A percentile compares a stretch with the other conserved stretches of the same genome.
Evolutionary conservation across 2,113 vertebrate genomes (phyloP).

Genomic region (Neotragus moschatus): DNA sequence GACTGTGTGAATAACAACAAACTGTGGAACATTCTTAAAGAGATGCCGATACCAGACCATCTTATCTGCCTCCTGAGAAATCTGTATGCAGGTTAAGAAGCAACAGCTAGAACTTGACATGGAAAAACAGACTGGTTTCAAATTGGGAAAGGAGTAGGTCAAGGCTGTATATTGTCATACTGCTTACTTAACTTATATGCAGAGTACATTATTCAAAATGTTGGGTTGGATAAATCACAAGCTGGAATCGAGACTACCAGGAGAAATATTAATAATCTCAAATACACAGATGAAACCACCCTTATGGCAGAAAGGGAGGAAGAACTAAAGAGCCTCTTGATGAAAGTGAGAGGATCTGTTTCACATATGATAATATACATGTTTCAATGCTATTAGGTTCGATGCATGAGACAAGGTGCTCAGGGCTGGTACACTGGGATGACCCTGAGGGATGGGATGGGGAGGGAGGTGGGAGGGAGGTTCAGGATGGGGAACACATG

Average conservation of each 20-base stretch:
- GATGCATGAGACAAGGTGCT: not conserved
- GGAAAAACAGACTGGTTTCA: not conserved
- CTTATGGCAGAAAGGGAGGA: not conserved
- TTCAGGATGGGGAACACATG: not conserved
- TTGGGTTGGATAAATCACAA: not conserved
- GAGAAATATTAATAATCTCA: not conserved
- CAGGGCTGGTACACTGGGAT: not conserved
- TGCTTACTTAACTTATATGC: not conserved
- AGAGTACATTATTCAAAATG: not conserved
- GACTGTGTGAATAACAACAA: not conserved
- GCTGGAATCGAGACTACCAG: not conserved
- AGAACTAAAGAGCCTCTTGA: not conserved
- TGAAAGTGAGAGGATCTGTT: not conserved
- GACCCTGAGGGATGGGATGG: not conserved
- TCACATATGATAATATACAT: not conserved
- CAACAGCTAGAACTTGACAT: not conserved
- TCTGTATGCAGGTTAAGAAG: not conserved
- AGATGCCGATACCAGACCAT: not conserved
- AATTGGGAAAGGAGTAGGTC: not conserved
- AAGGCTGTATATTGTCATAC: not conserved
- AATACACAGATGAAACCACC: not conserved
- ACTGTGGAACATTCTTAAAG: not conserved
- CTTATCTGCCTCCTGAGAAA: not conserved
- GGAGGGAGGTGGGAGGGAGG: not conserved
- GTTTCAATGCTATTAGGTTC: not conserved